Percentiles rank a stretch among this genome's conserved stretches.
phyloP scores from a whole-genome alignment of 2,888 invertebrate species.

The Melolontha melolontha region DNA sequence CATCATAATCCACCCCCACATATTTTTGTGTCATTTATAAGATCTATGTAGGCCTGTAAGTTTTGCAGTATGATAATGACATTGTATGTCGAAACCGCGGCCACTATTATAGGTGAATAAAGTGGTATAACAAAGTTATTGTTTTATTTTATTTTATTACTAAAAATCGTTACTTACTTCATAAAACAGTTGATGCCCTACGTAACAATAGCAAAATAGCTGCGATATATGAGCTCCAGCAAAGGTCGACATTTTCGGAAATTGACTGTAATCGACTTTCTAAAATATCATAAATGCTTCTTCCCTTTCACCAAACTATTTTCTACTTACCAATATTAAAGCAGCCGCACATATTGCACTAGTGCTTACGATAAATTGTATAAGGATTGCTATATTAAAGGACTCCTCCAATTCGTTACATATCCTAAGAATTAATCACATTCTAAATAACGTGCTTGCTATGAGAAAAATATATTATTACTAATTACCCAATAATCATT shows the following conservation, averaged over 20 bases:
- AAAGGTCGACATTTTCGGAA: constrained; percentile 38
- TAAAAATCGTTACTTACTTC: constrained; percentile 17
- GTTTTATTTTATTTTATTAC: too few relatives aligned
- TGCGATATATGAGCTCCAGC: constrained; percentile 37
- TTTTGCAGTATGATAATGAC: too few relatives aligned
- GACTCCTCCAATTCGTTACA: constrained; percentile 48
- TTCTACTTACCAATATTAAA: constrained; percentile 40
- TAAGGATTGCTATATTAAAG: constrained; percentile 43
- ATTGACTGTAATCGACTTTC: constrained; percentile 30
- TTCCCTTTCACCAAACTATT: not conserved
- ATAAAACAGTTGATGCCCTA: constrained; percentile 28
- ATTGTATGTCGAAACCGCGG: too few relatives aligned
- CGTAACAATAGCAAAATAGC: constrained; percentile 40
- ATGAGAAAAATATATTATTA: too few relatives aligned
- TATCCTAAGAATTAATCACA: constrained; percentile 42
- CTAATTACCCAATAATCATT: constrained; percentile 46
- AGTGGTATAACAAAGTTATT: too few relatives aligned
- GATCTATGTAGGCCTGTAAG: too few relatives aligned
- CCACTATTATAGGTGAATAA: too few relatives aligned
- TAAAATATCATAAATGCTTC: not conserved
- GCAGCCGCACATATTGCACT: constrained; percentile 47
- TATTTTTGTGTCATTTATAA: too few relatives aligned
- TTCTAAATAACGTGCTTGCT: not conserved
- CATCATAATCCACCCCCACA: too few relatives aligned
- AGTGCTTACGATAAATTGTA: constrained; percentile 47